A percentile compares a stretch with the other conserved stretches of the same genome.
These are phyloP conservation scores for Dromococcyx pavoninus DNA, from an alignment of 2,797 vertebrate genomes.

Conservation along the genomic window DNA sequence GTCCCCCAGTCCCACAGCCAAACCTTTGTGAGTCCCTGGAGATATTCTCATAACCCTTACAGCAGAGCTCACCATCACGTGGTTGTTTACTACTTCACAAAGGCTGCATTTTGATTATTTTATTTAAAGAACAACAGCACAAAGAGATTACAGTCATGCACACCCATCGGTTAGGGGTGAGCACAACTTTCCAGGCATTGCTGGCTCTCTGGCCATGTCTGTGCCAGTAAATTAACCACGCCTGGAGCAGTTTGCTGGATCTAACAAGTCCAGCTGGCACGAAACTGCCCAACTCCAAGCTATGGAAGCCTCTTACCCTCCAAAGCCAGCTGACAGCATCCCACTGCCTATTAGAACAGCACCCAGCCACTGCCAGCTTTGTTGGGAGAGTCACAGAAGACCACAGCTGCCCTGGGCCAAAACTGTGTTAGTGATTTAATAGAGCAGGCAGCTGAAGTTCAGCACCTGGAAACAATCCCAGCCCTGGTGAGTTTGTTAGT, in stretches of 20 bases:
- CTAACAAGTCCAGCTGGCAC: neutral
- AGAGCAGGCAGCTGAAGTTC: neutral
- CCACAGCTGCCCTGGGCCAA: rapidly evolving
- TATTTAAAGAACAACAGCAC: neutral
- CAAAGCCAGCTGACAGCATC: neutral
- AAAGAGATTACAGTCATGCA: neutral
- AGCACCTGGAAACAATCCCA: neutral
- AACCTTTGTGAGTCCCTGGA: rapidly evolving
- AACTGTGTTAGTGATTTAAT: neutral
- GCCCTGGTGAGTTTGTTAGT: neutral
- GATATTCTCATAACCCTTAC: neutral
- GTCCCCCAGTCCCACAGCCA: neutral
- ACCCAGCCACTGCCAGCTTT: neutral
- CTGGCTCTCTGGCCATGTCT: neutral
- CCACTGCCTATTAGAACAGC: neutral
- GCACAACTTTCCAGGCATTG: neutral
- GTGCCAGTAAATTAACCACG: neutral
- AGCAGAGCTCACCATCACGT: neutral
- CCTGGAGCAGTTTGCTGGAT: neutral
- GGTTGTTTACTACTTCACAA: neutral
- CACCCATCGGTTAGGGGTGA: neutral
- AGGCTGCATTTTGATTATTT: neutral
- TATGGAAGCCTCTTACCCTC: neutral
- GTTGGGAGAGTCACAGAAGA: rapidly evolving
- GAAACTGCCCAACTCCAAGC: neutral